phyloP scores from a whole-genome alignment of 2,888 invertebrate genomes.

The Plagiodera versicolora region DNA sequence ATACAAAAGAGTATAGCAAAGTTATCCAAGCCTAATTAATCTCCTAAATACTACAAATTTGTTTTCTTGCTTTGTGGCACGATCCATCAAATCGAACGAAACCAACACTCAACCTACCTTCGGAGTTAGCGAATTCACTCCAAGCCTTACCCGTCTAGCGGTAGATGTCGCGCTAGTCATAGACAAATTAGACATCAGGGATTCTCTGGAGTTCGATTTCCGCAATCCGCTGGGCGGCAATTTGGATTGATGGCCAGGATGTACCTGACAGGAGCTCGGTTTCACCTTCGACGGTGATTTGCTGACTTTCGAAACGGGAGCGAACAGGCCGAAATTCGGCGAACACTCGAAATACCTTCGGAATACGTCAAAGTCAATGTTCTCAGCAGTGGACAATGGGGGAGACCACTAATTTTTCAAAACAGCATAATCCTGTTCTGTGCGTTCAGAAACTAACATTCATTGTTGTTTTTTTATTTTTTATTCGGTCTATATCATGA shows the following conservation, averaged over 20 bases:
- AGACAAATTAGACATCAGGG: constrained; percentile 65
- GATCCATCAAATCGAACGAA: constrained; percentile 13
- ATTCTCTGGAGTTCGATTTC: constrained; percentile 81
- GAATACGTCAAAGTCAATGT: background rate
- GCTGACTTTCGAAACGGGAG: constrained; percentile 87
- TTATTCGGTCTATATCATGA: too few relatives aligned
- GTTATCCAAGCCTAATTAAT: too few relatives aligned
- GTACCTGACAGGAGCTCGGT: constrained; percentile 65
- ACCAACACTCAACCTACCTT: constrained; percentile 62
- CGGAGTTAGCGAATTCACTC: constrained; percentile 67
- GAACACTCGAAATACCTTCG: constrained; percentile 91
- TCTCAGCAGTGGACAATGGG: too few relatives aligned
- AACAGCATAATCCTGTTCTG: too few relatives aligned
- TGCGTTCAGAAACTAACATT: too few relatives aligned
- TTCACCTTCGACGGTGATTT: constrained; percentile 77
- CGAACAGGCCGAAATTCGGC: constrained; percentile 90
- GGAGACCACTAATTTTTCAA: too few relatives aligned
- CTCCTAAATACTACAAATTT: too few relatives aligned
- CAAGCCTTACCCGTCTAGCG: constrained; percentile 76
- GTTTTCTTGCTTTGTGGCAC: constrained; percentile 6
- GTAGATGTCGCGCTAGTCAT: constrained; percentile 54
- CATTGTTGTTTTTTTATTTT: too few relatives aligned
- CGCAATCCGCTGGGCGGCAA: constrained; percentile 60
- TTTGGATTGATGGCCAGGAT: constrained; percentile 49
- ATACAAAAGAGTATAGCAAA: too few relatives aligned